A percentile compares a stretch with the other conserved stretches of the same genome.
These are phyloP conservation scores for Styela plicata DNA, from an alignment of 23 tunicate genomes.

Conservation along the genomic window DNA sequence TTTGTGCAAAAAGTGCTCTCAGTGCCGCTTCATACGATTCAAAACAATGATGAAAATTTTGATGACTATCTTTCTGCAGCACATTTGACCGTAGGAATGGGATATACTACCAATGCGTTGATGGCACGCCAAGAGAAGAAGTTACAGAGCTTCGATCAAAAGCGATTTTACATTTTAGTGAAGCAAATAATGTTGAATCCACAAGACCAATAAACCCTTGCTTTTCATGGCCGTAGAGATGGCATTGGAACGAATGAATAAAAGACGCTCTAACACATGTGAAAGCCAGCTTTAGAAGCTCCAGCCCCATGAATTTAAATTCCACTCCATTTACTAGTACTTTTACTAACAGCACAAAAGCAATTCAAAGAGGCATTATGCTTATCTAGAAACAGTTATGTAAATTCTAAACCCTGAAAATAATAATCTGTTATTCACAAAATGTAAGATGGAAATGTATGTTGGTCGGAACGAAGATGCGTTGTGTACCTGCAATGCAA, in stretches of 20 bases:
- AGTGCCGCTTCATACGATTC: neutral
- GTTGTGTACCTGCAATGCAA: constrained; percentile 41
- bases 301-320: constrained; percentile 35
- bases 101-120: neutral
- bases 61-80: constrained; percentile 2
- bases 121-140: constrained; percentile 10
- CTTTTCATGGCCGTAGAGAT: constrained; percentile 41
- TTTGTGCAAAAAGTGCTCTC: constrained; percentile 36
- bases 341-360: constrained; percentile 54
- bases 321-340: constrained; percentile 48
- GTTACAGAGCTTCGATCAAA: neutral
- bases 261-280: constrained; percentile 43
- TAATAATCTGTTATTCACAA: constrained; percentile 41
- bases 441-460: constrained; percentile 43
- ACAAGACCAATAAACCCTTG: constrained; percentile 31
- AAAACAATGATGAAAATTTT: neutral
- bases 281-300: constrained; percentile 48
- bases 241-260: constrained; percentile 50
- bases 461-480: constrained; percentile 47
- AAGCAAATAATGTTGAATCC: constrained; percentile 43
- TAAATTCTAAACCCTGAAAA: constrained; percentile 58
- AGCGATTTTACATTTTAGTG: constrained; percentile 22
- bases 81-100: constrained; percentile 14
- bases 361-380: constrained; percentile 47
- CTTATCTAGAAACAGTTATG: constrained; percentile 18